phyloP scores from a whole-genome alignment of 1,140 invertebrate genomes.

The Zaprionus tsacasi region DNA sequence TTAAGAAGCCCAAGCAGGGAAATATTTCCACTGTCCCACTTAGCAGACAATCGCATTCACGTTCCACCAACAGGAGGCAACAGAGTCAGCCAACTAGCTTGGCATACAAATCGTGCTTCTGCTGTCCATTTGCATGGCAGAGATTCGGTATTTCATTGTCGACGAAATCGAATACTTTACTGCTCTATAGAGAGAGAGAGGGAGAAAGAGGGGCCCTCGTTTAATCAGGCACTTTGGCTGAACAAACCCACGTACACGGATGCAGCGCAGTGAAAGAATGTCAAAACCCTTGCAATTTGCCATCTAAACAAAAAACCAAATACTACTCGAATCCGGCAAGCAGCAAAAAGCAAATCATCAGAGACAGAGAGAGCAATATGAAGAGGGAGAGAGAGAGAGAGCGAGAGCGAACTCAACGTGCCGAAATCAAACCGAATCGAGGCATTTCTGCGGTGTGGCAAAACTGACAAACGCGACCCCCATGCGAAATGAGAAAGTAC shows the following conservation, averaged over 20 bases:
- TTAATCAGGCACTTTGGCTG: constrained; percentile 58
- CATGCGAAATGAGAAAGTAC: constrained; percentile 60
- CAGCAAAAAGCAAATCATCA: constrained; percentile 47
- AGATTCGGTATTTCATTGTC: constrained; percentile 11
- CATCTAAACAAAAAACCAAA: constrained; percentile 64
- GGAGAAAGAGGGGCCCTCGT: background rate
- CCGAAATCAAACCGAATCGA: constrained; percentile 57
- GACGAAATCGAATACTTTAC: constrained; percentile 32
- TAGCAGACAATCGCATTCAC: constrained; percentile 38
- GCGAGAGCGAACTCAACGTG: constrained; percentile 51
- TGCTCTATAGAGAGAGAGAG: background rate
- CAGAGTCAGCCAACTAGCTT: constrained; percentile 20
- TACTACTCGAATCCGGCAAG: constrained; percentile 37
- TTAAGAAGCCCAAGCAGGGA: background rate
- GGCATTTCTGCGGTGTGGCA: constrained; percentile 46
- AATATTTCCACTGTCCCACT: constrained; percentile 35
- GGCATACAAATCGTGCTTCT: constrained; percentile 32
- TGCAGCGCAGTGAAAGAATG: constrained; percentile 53
- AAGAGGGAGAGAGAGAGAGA: too few relatives aligned
- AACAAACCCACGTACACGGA: constrained; percentile 38
- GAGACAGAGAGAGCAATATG: background rate
- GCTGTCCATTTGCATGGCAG: constrained; percentile 12
- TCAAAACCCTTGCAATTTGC: constrained; percentile 69
- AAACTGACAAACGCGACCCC: constrained; percentile 59
- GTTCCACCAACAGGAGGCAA: constrained; percentile 47